These are phyloP conservation scores for Drosophila parabipectinata DNA, from an alignment of 1,140 invertebrate species.

Conservation along the genomic window DNA sequence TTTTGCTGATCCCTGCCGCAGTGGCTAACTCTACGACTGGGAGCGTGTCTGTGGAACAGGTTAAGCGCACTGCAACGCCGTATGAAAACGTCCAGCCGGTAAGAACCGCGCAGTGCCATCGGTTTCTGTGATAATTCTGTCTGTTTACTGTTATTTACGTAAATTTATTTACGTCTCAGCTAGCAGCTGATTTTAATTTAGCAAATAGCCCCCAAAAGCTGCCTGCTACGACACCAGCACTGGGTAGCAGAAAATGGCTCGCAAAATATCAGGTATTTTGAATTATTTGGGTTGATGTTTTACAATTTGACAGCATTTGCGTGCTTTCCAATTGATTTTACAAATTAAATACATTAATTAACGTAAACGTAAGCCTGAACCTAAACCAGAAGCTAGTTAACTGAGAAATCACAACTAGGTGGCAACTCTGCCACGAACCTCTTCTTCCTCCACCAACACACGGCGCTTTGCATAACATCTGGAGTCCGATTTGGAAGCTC, in stretches of 20 bases:
- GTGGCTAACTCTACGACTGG: slow-evolving; percentile 1
- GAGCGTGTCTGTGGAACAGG: slow-evolving; percentile 23
- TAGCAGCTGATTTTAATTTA: slow-evolving; percentile 60
- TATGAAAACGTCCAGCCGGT: slow-evolving; percentile 49
- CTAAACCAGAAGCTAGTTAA: background rate
- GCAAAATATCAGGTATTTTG: background rate
- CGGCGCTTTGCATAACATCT: slow-evolving; percentile 65
- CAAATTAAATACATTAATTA: background rate
- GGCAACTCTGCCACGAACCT: background rate
- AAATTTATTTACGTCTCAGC: slow-evolving; percentile 53
- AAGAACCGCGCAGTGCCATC: slow-evolving; percentile 65
- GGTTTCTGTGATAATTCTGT: slow-evolving; percentile 21
- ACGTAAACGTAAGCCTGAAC: background rate
- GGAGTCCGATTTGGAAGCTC: background rate
- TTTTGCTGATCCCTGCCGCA: background rate
- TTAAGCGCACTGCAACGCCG: slow-evolving; percentile 37
- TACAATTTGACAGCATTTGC: background rate
- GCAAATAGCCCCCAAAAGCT: slow-evolving; percentile 26
- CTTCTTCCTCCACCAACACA: slow-evolving; percentile 31
- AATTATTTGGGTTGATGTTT: background rate
- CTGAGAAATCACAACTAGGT: background rate
- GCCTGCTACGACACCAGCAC: slow-evolving; percentile 33
- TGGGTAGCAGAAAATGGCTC: slow-evolving; percentile 11
- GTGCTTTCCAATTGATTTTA: background rate
- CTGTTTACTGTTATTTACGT: slow-evolving; percentile 58